Base-by-base conservation (phyloP, 2,113 vertebrate genomes). In the Nothocercus nigrocapillus region DNA sequence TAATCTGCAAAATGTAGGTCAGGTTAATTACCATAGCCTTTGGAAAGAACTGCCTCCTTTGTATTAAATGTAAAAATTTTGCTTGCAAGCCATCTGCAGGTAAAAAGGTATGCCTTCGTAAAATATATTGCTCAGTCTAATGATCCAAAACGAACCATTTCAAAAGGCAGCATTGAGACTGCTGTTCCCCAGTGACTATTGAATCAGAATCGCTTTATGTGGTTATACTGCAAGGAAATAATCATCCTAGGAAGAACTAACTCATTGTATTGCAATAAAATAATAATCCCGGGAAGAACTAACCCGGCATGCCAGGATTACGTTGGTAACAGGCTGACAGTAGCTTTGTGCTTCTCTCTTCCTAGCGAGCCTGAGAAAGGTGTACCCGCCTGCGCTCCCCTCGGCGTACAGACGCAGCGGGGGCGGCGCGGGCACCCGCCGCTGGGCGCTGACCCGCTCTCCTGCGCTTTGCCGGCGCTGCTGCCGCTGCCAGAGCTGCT, bases 321-420 rank as follows among this genome's bases (percentile, higher is more conserved):
- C 74, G 17, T 28, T 49, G 38, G 32, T 38, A 25, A 44, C 22
- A 63, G 38, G 15, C 2, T 34, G 16, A 40, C 24, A 5, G 20
- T 14, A 21, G 17, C 27, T 56, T 76, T 51, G 18, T 40, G 32
- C 9, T 0, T 2, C 3, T 45, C 14, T 66, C 16, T 3, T 56
- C 17, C 40, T 22, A 54, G 13, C 24, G 7, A 1, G 0, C 32
- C 34, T 34, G 34, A 13, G 34, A 49, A 90, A 36, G 6, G 3
- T 0, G 0, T 18, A 25, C 40, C 38, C 9, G 3, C 1, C 1
- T 56, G 14, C 22, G 28, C 19, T 42, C 8, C 7, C 11, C 2
- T 53, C 2, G 22, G n/a, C 66, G 25, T 5, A 25, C 28, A 8
- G 10, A 13, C 3, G 7, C 14, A 5, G 45, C 12, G 47, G 6